phyloP scores from a whole-genome alignment of 1,140 invertebrate species.

The Drosophila teissieri region DNA sequence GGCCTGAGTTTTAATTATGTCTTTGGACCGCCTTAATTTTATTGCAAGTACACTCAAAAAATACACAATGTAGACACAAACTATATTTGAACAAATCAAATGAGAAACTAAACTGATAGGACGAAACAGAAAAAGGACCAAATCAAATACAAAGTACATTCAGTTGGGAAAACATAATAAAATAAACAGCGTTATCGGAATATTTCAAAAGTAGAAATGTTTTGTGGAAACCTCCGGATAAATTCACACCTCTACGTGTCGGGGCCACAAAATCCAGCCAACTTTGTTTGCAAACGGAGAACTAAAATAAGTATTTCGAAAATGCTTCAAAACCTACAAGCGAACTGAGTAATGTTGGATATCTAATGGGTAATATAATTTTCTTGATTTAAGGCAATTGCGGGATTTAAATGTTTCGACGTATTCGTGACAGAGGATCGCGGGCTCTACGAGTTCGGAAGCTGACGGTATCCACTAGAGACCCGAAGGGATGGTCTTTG shows the following conservation, averaged over 20 bases:
- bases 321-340: slow-evolving; percentile 63
- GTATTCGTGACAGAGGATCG: slow-evolving; percentile 46
- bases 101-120: neutral
- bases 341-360: slow-evolving; percentile 43
- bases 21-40: too few species aligned
- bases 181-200: neutral
- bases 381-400: slow-evolving; percentile 69
- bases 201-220: neutral
- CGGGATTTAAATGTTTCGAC: slow-evolving; percentile 59
- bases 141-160: neutral
- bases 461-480: neutral
- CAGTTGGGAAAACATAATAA: neutral
- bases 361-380: slow-evolving; percentile 76
- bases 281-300: slow-evolving; percentile 49
- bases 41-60: neutral
- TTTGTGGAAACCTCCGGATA: slow-evolving; percentile 1
- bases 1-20: too few species aligned
- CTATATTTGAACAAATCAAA: neutral
- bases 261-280: slow-evolving; percentile 30
- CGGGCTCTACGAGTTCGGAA: neutral
- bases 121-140: neutral
- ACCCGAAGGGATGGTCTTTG: slow-evolving; percentile 5
- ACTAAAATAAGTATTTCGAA: slow-evolving; percentile 31
- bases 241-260: neutral
- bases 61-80: neutral